Base-by-base conservation (phyloP, 2,888 invertebrate species). In the Erebia epiphron region DNA sequence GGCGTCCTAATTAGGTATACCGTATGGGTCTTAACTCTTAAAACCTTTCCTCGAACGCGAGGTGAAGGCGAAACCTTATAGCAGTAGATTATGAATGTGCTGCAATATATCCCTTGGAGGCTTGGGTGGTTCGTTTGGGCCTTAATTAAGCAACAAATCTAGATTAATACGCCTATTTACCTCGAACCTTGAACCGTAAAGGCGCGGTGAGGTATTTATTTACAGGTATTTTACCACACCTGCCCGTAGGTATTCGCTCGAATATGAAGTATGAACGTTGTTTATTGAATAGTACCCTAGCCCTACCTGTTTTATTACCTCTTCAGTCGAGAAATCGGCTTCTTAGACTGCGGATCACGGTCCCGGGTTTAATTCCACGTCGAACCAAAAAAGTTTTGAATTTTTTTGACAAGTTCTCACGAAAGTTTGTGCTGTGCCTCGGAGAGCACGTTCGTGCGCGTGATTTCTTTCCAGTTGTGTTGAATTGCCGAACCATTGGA, bases 101-200 rank as follows among this genome's bases (percentile, higher is more conserved):
- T 21, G 62, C 62, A 49, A 62, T 62, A 49, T 62, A 49, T 43
- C 61, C 13, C 18, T 18, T 35, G 35, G 35, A 35, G 35, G 35
- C 35, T 35, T 35, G 35, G 35, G 43, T 26, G 56, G 46, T 62
- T 14, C 14, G 21, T 62, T 57, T 21, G 62, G 62, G 21, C 13
- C 21, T 14, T 49, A 49, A 62, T 62, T 62, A 62, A 62, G 49
- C 62, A 49, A 62, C 62, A 62, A 49, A 46, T 49, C 62, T 62
- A 62, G 49, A 62, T 46, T 46, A 21, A 62, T 46, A 62, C 62
- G 62, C 62, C 62, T 49, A 49, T 62, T 62, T 21, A 21, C 62
- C 46, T 46, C 21, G 49, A 62, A 49, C 62, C 62, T 21, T 49
- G 62, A 46, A 62, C 62, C 14, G 62, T 49, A 14, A 14, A 8